phyloP scores from a whole-genome alignment of 2,797 vertebrate genomes.

The Natrix natrix region DNA sequence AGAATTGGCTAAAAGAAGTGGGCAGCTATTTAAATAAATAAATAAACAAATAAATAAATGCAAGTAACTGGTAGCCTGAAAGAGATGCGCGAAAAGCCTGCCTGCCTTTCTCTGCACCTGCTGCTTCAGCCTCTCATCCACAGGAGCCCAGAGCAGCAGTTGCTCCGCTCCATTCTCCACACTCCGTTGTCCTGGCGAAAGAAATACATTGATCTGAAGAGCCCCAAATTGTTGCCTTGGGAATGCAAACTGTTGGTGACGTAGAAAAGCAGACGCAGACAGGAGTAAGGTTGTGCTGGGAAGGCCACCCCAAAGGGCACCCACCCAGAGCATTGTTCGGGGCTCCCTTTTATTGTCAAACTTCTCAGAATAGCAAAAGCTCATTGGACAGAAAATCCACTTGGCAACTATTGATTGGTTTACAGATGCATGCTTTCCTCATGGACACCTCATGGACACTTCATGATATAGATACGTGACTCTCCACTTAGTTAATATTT shows the following conservation, averaged over 20 bases:
- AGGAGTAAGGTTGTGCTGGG: too few relatives aligned
- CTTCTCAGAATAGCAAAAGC: too few relatives aligned
- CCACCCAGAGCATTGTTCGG: too few relatives aligned
- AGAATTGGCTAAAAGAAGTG: not conserved
- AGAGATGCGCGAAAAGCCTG: not conserved
- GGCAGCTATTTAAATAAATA: not conserved
- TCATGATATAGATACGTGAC: too few relatives aligned
- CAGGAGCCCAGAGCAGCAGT: not conserved
- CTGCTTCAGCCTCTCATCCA: not conserved
- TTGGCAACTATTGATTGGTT: too few relatives aligned
- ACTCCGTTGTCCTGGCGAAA: not conserved
- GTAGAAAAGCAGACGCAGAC: too few relatives aligned
- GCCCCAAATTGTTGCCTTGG: not conserved
- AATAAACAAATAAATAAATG: not conserved
- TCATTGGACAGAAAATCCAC: too few relatives aligned
- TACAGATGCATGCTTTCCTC: too few relatives aligned
- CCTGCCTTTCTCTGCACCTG: not conserved
- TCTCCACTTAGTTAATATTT: too few relatives aligned
- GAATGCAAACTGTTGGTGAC: not conserved
- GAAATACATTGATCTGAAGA: slow-evolving; percentile 22
- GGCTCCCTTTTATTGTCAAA: too few relatives aligned
- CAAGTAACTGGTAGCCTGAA: not conserved
- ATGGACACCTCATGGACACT: too few relatives aligned
- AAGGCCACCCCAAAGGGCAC: too few relatives aligned
- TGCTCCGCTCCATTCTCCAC: not conserved